Conservation (phyloP, 2,888 invertebrate genomes). For the Orchesellides sinensis region DNA sequence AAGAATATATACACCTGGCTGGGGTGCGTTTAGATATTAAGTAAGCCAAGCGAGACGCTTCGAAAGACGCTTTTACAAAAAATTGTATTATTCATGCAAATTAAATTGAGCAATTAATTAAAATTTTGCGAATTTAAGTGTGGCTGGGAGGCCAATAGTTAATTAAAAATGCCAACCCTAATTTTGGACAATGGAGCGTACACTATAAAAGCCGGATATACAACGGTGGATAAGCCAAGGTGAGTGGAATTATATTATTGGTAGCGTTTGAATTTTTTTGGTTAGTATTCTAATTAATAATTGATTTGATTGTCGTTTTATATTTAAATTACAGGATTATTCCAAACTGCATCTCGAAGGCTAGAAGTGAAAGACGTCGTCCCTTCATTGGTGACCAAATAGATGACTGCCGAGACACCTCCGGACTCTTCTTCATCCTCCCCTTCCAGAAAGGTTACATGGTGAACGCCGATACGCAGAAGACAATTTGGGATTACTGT, state of each 20-base stretch:
- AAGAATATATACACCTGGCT: too few relatives aligned
- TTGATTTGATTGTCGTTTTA: constrained; percentile 19
- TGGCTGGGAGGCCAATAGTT: too few relatives aligned
- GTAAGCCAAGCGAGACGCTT: too few relatives aligned
- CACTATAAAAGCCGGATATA: constrained; percentile 90
- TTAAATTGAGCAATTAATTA: too few relatives aligned
- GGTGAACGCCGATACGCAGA: constrained; percentile 97
- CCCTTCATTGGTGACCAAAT: constrained; percentile 96
- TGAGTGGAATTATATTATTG: constrained; percentile 76
- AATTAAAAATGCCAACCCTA: constrained; percentile 77
- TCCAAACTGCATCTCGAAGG: constrained; percentile 98
- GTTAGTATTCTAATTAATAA: constrained; percentile 9
- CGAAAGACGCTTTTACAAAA: too few relatives aligned
- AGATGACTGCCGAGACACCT: constrained; percentile 96
- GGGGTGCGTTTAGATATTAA: too few relatives aligned
- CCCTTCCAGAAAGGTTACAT: constrained; percentile 97
- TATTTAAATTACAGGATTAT: constrained; percentile 80
- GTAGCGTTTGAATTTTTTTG: not conserved
- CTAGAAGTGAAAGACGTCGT: constrained; percentile 95
- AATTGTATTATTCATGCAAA: too few relatives aligned
- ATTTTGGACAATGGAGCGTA: constrained; percentile 94
- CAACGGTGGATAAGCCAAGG: constrained; percentile 83
- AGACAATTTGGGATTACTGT: constrained; percentile 96
- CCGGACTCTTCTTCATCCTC: constrained; percentile 94
- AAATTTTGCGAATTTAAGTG: too few relatives aligned